Evolutionary conservation across 2,888 invertebrate species (phyloP), one percentile per base, ranked within the genome.

Genomic region (Polyommatus iphigenia): DNA sequence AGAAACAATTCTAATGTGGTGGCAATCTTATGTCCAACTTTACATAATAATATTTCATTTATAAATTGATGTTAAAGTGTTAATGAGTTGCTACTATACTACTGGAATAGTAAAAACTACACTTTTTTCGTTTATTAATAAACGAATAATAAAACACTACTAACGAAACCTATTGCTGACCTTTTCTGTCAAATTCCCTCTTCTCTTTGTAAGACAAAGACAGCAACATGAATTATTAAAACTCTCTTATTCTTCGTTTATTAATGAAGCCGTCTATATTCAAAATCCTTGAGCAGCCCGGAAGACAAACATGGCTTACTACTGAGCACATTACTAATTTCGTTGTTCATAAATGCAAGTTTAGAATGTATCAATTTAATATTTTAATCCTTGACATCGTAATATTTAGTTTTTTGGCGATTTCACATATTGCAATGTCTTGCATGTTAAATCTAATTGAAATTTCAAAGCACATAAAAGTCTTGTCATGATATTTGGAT

Each of bases 321-420:
- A 54, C 54, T 54, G 75, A 75, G 54, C 73, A 73, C n/a, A 36
- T 36, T 20, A 57, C 36, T 41, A 62, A 79, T 76, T 79, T 80
- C 80, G 80, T 82, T 81, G 50, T 50, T 20, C 72, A 72, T 75
- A 75, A 75, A 75, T 79, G 80, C 79, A 79, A 57, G 72, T 80
- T 73, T 36, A 77, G 78, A 79, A 81, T 80, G 62, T 73, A 46
- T 46, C 73, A 13, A 46, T 13, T 46, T 75, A 29, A 77, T 41
- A 29, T 50, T 41, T 29, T 2, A 59, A n/a, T 59, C 18, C 18
- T 54, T 8, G 59, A 20, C 59, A 2, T 20, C 20, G 4, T n/a
- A 20, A 59, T 59, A n/a, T n/a, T n/a, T 8, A n/a, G n/a, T 20
- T 59, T 59, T n/a, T 59, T 59, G n/a, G 6, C n/a, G 59, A n/a